Conservation (phyloP, 2,888 invertebrate species). For the Gisinianus flammeolus region DNA sequence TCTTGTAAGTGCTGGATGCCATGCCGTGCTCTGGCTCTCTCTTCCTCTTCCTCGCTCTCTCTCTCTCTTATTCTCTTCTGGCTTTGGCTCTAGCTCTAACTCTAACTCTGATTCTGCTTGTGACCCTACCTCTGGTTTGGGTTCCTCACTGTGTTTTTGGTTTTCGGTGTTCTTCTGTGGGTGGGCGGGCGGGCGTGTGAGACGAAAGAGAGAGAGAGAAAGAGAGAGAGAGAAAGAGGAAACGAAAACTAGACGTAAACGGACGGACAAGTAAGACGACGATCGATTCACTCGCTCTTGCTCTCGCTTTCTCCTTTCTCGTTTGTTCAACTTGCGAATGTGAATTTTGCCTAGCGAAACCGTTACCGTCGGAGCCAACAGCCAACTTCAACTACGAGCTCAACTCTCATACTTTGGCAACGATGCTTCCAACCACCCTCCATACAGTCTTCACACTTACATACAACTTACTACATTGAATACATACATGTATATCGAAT, state of each 20-base stretch:
- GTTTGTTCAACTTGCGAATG: not conserved
- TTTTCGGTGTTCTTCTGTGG: conserved; percentile 12
- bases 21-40: not conserved
- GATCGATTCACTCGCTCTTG: not conserved
- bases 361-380: not conserved
- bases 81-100: not conserved
- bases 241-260: not conserved
- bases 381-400: too few species aligned
- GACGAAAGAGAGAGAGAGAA: not conserved
- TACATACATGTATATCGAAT: too few species aligned
- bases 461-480: too few species aligned
- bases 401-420: conserved; percentile 1
- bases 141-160: not conserved
- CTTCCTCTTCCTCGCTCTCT: not conserved
- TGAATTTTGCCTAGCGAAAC: conserved; percentile 7
- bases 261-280: conserved; percentile 7
- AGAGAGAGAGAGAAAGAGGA: not conserved
- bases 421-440: not conserved
- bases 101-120: not conserved
- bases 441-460: not conserved
- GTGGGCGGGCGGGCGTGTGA: conserved; percentile 11
- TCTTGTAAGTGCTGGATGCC: not conserved
- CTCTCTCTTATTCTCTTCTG: not conserved
- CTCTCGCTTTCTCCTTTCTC: not conserved
- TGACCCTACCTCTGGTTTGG: not conserved